Evolutionary conservation across 1,140 invertebrate genomes (phyloP), one percentile per base, ranked within the genome.

Genomic region (Euborellia annulipes): DNA sequence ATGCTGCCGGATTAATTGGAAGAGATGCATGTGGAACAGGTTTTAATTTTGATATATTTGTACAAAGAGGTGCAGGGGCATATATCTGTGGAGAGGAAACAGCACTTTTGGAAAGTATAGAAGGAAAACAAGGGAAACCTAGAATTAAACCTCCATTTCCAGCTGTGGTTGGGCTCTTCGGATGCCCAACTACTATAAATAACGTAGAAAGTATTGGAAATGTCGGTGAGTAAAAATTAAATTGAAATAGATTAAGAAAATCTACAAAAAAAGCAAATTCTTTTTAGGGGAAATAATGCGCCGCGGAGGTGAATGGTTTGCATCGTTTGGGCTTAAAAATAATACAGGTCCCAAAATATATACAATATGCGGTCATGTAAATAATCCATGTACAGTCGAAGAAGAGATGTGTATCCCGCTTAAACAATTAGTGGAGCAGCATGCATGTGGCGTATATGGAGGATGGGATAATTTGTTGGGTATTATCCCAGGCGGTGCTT

Each of bases 71-170:
- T 22, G 82, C 81, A 23, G 84, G 82, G 2, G 83, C 83, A 2
- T 85, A 85, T 60, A 81, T 85, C 49, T 85, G 82, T 62, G 82
- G 84, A 9, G 82, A 85, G 62, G 82, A 85, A 61, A 86, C 83
- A 0, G 77, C 83, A 6, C 60, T 87, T 3, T 82, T 85, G 52
- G 82, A 85, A 61, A 82, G 78, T 6, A 49, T 86, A n/a, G 84
- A 87, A 66, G 83, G 82, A 11, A 63, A 63, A 42, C 50, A 56
- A 8, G 62, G 82, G 8, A 84, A 83, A 56, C 83, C 83, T 1
- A 64, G 82, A 11, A 62, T 82, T 22, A 86, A 85, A 65, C 82
- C 82, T 1, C 82, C 82, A 2, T 87, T 87, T 60, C 82, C 82
- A 9, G 81, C 81, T 46, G 78, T 81, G 58, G 64, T 84, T 22